Conservation (phyloP, 2,797 vertebrate genomes). For the Phataginus tricuspis region DNA sequence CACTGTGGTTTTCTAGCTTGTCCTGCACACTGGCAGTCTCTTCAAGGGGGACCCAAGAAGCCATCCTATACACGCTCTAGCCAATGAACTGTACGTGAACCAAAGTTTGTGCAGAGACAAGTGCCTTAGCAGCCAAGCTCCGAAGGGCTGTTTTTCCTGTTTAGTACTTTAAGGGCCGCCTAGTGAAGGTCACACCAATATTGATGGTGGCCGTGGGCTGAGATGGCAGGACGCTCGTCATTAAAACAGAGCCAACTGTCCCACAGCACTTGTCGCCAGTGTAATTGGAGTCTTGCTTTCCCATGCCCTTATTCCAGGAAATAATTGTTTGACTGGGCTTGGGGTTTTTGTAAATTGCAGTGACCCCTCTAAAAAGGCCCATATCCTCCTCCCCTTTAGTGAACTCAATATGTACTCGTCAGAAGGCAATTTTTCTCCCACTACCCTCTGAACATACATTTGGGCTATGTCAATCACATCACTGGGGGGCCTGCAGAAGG, state of each 20-base stretch:
- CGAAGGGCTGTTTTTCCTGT: conserved; percentile 13
- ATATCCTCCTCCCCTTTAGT: conserved; percentile 13
- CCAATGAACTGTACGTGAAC: background rate
- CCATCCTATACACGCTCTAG: background rate
- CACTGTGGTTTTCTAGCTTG: background rate
- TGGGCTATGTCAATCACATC: conserved; percentile 25
- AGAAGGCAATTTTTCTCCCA: background rate
- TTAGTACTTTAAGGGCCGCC: background rate
- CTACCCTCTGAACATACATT: background rate
- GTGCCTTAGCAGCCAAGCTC: background rate
- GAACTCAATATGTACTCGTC: conserved; percentile 55
- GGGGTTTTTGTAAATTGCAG: conserved; percentile 74
- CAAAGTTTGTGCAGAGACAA: background rate
- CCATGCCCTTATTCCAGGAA: conserved; percentile 78
- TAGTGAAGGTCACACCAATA: conserved; percentile 49
- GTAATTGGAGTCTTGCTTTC: conserved; percentile 79
- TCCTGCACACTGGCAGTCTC: background rate
- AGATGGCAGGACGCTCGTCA: conserved; percentile 75
- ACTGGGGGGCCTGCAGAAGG: conserved; percentile 5
- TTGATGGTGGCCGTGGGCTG: conserved; percentile 51
- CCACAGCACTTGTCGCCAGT: conserved; percentile 76
- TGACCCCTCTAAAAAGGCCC: conserved; percentile 60
- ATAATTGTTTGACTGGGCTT: conserved; percentile 72
- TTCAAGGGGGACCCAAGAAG: background rate
- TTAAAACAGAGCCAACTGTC: conserved; percentile 75